Evolutionary conservation across 2,888 invertebrate species (phyloP).

Genomic region (Pseudoips prasinana): DNA sequence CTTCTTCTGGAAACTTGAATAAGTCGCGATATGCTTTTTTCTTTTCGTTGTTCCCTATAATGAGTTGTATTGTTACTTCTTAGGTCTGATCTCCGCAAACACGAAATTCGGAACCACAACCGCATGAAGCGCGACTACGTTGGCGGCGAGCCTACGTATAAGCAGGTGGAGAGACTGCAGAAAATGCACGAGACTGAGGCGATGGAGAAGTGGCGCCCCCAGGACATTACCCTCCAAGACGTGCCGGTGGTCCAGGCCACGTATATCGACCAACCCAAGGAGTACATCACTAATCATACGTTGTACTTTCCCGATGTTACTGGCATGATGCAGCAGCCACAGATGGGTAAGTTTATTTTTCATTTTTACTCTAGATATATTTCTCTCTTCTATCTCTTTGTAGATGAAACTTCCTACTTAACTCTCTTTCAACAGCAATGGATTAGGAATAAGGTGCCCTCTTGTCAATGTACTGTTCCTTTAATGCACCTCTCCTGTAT

Average conservation of each 20-base stretch:
- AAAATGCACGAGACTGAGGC: constrained; percentile 47
- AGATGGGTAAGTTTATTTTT: constrained; percentile 46
- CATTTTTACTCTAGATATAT: too few species aligned
- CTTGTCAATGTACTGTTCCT: too few species aligned
- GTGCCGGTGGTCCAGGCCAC: constrained; percentile 46
- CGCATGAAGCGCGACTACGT: constrained; percentile 71
- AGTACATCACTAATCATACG: constrained; percentile 48
- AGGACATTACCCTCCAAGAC: constrained; percentile 33
- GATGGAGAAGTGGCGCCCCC: constrained; percentile 36
- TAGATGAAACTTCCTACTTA: too few species aligned
- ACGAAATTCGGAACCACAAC: constrained; percentile 71
- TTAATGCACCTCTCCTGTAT: too few species aligned
- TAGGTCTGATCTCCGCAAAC: constrained; percentile 74
- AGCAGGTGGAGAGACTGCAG: constrained; percentile 66
- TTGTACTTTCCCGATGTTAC: constrained; percentile 64
- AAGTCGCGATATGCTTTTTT: too few species aligned
- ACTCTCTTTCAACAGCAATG: too few species aligned
- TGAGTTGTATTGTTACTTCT: too few species aligned
- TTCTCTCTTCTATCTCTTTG: too few species aligned
- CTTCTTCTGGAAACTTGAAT: too few species aligned
- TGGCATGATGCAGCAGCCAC: constrained; percentile 55
- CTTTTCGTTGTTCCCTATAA: too few species aligned
- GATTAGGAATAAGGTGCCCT: too few species aligned
- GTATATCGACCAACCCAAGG: constrained; percentile 58
- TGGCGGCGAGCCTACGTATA: constrained; percentile 73